phyloP scores from a whole-genome alignment of 2,113 vertebrate genomes.

The Arothron firmamentum region DNA sequence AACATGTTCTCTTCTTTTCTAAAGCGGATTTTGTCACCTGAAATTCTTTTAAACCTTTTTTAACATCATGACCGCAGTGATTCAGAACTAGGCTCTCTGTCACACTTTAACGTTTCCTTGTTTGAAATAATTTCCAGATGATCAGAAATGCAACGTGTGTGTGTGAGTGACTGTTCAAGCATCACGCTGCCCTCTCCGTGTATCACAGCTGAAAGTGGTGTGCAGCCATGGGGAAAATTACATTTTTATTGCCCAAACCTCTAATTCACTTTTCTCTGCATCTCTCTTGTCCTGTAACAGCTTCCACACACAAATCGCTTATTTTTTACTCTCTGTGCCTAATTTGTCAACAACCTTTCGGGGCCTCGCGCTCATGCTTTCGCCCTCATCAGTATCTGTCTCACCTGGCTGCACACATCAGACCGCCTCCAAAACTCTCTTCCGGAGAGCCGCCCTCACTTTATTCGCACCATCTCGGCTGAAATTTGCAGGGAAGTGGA shows the following conservation, averaged over 20 bases:
- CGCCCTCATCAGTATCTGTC: constrained; percentile 31
- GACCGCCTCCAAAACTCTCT: constrained; percentile 22
- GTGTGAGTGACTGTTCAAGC: constrained; percentile 27
- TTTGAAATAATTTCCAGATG: not conserved
- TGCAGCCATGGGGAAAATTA: constrained; percentile 60
- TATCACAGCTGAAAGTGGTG: constrained; percentile 24
- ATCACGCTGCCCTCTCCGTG: constrained; percentile 5
- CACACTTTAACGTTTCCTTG: too few species aligned
- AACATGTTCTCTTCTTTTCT: too few species aligned
- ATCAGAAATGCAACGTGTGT: not conserved
- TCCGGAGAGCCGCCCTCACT: constrained; percentile 14
- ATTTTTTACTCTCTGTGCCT: not conserved
- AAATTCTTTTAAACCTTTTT: too few species aligned
- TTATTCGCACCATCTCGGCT: constrained; percentile 20
- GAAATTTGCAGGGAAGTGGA: constrained; percentile 46
- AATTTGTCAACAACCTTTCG: constrained; percentile 19
- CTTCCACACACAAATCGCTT: constrained; percentile 3
- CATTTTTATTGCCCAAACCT: constrained; percentile 36
- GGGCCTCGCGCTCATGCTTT: not conserved
- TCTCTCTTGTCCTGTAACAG: constrained; percentile 13
- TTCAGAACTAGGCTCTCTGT: too few species aligned
- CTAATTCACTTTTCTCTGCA: constrained; percentile 12
- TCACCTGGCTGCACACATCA: constrained; percentile 33
- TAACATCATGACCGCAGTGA: too few species aligned
- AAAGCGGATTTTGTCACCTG: too few species aligned